phyloP scores from a whole-genome alignment of 2,113 vertebrate genomes.

The Ginglymostoma cirratum region DNA sequence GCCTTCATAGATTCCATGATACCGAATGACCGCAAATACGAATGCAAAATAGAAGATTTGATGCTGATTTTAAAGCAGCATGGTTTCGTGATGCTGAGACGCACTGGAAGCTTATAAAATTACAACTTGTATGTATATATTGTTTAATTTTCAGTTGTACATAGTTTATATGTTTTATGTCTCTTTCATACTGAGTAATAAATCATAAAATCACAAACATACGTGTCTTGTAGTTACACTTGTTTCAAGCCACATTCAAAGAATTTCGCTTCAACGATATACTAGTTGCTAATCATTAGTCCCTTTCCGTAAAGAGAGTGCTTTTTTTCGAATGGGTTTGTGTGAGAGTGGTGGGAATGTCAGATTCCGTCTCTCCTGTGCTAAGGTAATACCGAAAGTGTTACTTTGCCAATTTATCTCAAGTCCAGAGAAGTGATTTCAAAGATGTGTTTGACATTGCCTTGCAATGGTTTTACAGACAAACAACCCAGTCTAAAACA shows the following conservation, averaged over 20 bases:
- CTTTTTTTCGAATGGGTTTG: background rate
- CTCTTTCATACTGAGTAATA: slow-evolving; percentile 97
- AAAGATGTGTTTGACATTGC: background rate
- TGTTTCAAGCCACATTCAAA: background rate
- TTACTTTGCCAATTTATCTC: background rate
- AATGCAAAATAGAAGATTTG: slow-evolving; percentile 30
- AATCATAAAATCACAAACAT: slow-evolving; percentile 59
- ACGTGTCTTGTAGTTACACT: slow-evolving; percentile 59
- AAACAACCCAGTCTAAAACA: background rate
- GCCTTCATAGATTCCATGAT: background rate
- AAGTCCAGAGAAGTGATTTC: background rate
- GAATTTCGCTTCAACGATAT: background rate
- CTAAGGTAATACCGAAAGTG: background rate
- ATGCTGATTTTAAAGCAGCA: slow-evolving; percentile 31
- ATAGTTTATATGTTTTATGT: slow-evolving; percentile 98
- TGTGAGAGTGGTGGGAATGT: background rate
- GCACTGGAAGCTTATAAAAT: slow-evolving; percentile 30
- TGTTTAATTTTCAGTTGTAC: slow-evolving; percentile 95
- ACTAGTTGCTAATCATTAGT: background rate
- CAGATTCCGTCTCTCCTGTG: background rate
- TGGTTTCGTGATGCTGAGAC: slow-evolving; percentile 24
- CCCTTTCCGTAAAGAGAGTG: background rate
- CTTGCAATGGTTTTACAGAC: background rate
- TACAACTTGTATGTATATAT: slow-evolving; percentile 93
- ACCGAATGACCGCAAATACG: background rate